These are phyloP conservation scores for Mesitornis unicolor DNA, from an alignment of 2,113 vertebrate species.

Conservation along the genomic window DNA sequence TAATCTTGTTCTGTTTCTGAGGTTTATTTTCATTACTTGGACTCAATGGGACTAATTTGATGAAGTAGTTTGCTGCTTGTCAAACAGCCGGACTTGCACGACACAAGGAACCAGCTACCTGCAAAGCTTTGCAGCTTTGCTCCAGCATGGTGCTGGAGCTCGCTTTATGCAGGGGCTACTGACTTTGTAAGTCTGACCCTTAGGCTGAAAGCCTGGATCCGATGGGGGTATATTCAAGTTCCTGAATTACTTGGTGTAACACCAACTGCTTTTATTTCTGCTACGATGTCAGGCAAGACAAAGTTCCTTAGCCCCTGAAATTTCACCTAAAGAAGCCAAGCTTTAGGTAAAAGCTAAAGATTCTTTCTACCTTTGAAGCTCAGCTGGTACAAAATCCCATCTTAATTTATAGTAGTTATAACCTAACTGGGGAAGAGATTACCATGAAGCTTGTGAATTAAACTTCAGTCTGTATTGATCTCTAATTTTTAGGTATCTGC, in stretches of 20 bases:
- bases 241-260: background rate
- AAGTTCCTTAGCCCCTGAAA: background rate
- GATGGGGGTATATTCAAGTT: background rate
- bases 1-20: background rate
- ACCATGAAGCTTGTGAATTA: background rate
- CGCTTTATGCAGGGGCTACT: background rate
- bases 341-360: background rate
- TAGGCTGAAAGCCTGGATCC: background rate
- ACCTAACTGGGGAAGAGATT: background rate
- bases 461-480: background rate
- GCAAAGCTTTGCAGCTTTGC: background rate
- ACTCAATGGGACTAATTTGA: background rate
- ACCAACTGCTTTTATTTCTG: background rate
- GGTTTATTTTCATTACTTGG: background rate
- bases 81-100: background rate
- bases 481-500: background rate
- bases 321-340: background rate
- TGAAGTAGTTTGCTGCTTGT: background rate
- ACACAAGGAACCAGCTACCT: background rate
- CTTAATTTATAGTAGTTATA: background rate
- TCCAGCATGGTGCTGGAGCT: background rate
- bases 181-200: background rate
- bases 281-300: background rate
- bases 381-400: background rate
- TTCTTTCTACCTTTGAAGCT: background rate